phyloP scores from a whole-genome alignment of 2,888 invertebrate species.

The Ectropis crepuscularia region DNA sequence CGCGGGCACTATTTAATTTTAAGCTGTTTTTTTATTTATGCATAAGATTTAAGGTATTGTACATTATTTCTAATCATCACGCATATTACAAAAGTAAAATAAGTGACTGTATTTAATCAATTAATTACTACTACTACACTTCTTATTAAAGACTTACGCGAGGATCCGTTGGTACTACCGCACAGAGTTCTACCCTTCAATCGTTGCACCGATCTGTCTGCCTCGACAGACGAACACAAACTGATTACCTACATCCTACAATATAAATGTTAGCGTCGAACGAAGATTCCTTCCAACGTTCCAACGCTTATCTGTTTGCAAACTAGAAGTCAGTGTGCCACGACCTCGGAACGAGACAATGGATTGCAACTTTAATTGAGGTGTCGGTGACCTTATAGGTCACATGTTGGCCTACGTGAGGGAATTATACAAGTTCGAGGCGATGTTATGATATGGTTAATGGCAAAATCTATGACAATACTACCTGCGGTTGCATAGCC shows the following conservation, averaged over 20 bases:
- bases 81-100: too few relatives aligned
- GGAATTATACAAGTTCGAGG: too few relatives aligned
- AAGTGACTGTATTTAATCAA: too few relatives aligned
- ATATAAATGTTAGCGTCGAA: background rate
- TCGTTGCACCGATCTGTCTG: background rate
- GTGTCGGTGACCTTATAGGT: conserved; percentile 7
- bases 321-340: conserved; percentile 8
- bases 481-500: too few relatives aligned
- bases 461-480: too few relatives aligned
- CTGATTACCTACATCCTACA: background rate
- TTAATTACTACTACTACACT: too few relatives aligned
- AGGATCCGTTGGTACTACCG: background rate
- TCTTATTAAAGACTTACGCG: background rate
- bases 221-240: background rate
- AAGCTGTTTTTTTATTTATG: too few relatives aligned
- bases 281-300: background rate
- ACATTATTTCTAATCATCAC: too few relatives aligned
- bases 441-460: too few relatives aligned
- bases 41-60: too few relatives aligned
- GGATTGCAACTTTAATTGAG: background rate
- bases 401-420: background rate
- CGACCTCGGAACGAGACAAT: conserved; percentile 5
- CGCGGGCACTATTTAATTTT: too few relatives aligned
- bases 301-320: background rate
- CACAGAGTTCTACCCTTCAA: background rate